Base-by-base conservation (phyloP, 2,797 vertebrate species). In the Sparus aurata region DNA sequence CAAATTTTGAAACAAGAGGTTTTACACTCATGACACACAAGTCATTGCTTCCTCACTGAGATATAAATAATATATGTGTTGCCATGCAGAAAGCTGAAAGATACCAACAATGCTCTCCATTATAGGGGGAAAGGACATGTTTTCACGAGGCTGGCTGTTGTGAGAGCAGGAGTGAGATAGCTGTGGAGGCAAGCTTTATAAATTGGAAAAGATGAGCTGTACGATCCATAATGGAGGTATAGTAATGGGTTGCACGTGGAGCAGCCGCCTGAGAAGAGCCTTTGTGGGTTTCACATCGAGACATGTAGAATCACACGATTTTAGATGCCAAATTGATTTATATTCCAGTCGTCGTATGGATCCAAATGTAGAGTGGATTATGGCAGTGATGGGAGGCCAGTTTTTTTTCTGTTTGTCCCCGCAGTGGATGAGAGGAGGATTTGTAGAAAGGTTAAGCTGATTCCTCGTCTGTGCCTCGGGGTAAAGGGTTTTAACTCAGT, bases 221-320 rank as follows among this genome's bases (percentile, higher is more conserved):
- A 53, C 10, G 52, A 70, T 71, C 61, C 64, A 79, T 82, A 75
- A 72, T 84, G 20, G 60, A 20, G 71, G 54, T 76, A 43, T 64
- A 75, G 78, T 89, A 86, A 93, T 87, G 79, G 64, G 73, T 88
- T 79, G 62, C 87, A 92, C 63, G 67, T 84, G 89, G 67, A 76
- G 62, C 66, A n/a, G 66, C 71, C 10, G 73, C n/a, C 69, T 74
- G 54, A 91, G 67, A 81, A 43, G 59, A 62, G 34, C 77, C 81
- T 82, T 82, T 86, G 84, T 80, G 10, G 34, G 34, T 69, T 27
- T 76, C 69, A 63, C 77, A 60, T 62, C 11, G 54, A 63, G 69
- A 64, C 43, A 68, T 66, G 27, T 15, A 34, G 61, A 25, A 60
- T 79, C 58, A 74, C 52, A 69, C 49, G 67, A 63, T 77, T 27